A percentile compares a stretch with the other conserved stretches of the same genome.
These are phyloP conservation scores for Cremastobaeus sp. DNA, from an alignment of 2,888 invertebrate genomes.

Conservation along the genomic window DNA sequence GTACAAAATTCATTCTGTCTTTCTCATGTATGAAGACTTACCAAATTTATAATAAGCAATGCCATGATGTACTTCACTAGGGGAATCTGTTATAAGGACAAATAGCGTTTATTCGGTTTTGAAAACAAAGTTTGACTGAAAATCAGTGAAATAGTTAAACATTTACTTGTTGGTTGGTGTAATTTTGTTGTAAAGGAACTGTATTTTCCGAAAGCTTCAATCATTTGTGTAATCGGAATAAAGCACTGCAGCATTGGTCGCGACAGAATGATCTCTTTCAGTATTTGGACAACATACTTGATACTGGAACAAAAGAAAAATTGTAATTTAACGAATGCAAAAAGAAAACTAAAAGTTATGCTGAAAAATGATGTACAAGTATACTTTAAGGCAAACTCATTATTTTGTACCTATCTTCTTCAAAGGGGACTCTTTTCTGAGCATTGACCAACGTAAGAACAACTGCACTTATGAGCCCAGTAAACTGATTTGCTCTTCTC, in stretches of 20 bases:
- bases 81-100: slow-evolving; percentile 26
- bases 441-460: slow-evolving; percentile 68
- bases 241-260: slow-evolving; percentile 72
- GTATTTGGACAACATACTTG: slow-evolving; percentile 68
- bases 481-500: slow-evolving; percentile 76
- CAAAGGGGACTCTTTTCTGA: slow-evolving; percentile 68
- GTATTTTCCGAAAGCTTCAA: slow-evolving; percentile 68
- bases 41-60: slow-evolving; percentile 34
- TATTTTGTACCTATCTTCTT: slow-evolving; percentile 66
- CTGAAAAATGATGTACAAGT: not conserved
- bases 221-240: slow-evolving; percentile 65
- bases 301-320: slow-evolving; percentile 66
- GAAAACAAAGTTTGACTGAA: no score
- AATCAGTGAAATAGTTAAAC: no score
- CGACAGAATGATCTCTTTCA: slow-evolving; percentile 73
- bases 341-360: no score
- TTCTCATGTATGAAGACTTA: slow-evolving; percentile 12
- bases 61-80: slow-evolving; percentile 25
- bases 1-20: no score
- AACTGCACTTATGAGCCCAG: slow-evolving; percentile 73
- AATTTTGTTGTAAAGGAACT: slow-evolving; percentile 65
- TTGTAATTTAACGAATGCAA: no score
- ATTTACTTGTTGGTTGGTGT: slow-evolving; percentile 68
- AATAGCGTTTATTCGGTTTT: slow-evolving; percentile 3
- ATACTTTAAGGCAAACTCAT: slow-evolving; percentile 13